Evolutionary conservation across 2,888 invertebrate genomes (phyloP), one percentile per base, ranked within the genome.

Genomic region (Caenorhabditis sp.): DNA sequence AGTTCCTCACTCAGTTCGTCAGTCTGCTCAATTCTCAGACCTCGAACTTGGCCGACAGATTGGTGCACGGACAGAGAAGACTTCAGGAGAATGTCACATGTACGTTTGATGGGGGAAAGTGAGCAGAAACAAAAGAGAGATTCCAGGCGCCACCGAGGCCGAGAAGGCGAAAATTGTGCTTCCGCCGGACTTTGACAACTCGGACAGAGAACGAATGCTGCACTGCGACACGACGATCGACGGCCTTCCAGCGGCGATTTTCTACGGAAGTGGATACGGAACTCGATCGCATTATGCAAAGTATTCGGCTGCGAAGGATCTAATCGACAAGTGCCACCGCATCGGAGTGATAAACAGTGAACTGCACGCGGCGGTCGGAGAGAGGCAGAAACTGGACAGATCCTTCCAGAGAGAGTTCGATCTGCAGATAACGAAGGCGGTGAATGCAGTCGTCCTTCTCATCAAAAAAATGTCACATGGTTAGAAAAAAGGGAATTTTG

Each of bases 181-280:
- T 4, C 71, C 71, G n/a, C 61, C 58, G 7, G 59, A 59, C 6
- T 59, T 50, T 26, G 39, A 39, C 8, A 17, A 35, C 9, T 53
- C 48, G 2, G 76, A 76, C 24, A 48, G 63, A 7, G 56, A 71
- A 35, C 26, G 61, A 30, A 58, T 79, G 55, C 53, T 75, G 15
- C 80, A 82, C 39, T 82, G 82, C 48, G 79, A 78, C 35, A 59
- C 70, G 0, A 79, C 71, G 9, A 65, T 82, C 26, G 20, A 43
- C 5, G 79, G 79, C 0, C 55, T 80, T 1, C 80, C 80, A 6
- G 39, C 68, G 0, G 56, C 73, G 15, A 75, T 82, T 20, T 82
- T 82, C 59, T 78, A 66, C 27, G 82, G 82, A 26, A 80, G 79
- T 53, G 80, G 82, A 26, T 82, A 78, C 48, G 80, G 82, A 20